These are phyloP conservation scores for Hylaeus anthracinus DNA, from an alignment of 1,140 invertebrate species.

Conservation along the genomic window DNA sequence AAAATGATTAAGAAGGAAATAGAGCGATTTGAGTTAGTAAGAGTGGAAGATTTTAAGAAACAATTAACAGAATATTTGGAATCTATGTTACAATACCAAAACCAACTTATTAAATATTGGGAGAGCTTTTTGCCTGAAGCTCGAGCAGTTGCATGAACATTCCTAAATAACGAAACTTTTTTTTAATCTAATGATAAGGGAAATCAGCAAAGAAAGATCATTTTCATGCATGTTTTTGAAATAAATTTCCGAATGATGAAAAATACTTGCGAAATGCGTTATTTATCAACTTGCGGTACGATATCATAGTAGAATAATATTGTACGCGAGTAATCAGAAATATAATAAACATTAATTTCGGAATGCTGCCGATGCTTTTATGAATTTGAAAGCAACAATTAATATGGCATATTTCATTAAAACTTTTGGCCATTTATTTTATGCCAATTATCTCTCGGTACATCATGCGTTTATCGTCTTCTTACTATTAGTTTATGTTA, in stretches of 20 bases:
- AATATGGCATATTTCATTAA: slow-evolving; percentile 36
- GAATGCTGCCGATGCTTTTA: slow-evolving; percentile 38
- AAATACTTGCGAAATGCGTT: slow-evolving; percentile 17
- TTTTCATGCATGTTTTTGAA: slow-evolving; percentile 34
- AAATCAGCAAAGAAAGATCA: slow-evolving; percentile 2
- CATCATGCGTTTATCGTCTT: slow-evolving; percentile 56
- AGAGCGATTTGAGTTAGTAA: slow-evolving; percentile 93
- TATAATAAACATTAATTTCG: slow-evolving; percentile 24
- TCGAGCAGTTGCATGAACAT: slow-evolving; percentile 88
- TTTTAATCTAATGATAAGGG: slow-evolving; percentile 44
- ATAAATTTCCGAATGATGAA: slow-evolving; percentile 31
- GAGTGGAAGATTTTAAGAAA: slow-evolving; percentile 95
- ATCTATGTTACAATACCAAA: slow-evolving; percentile 96
- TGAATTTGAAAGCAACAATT: slow-evolving; percentile 3
- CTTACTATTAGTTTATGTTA: slow-evolving; percentile 56
- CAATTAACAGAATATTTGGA: slow-evolving; percentile 96
- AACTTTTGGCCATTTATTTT: slow-evolving; percentile 46
- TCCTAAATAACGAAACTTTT: slow-evolving; percentile 41
- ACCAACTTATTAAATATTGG: slow-evolving; percentile 97
- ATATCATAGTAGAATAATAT: slow-evolving; percentile 7
- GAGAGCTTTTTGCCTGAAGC: slow-evolving; percentile 96
- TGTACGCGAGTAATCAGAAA: slow-evolving; percentile 8
- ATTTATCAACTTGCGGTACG: slow-evolving; percentile 7
- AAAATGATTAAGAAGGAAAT: slow-evolving; percentile 98
- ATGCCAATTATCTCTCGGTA: slow-evolving; percentile 40